phyloP scores from a whole-genome alignment of 2,113 vertebrate genomes.

The Sphaerodactylus townsendi region DNA sequence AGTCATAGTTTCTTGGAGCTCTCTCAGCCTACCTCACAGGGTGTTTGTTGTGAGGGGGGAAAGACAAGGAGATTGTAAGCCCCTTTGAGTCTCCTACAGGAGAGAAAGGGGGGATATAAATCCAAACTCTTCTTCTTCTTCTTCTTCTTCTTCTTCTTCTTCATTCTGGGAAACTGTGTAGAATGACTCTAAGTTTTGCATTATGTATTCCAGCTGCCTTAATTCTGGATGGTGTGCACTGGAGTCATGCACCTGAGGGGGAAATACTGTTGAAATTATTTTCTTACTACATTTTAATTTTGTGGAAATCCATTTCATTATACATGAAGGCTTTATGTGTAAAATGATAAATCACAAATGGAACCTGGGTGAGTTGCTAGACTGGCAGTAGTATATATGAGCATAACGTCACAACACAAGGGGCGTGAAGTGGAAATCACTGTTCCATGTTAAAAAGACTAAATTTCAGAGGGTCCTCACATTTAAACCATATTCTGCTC shows the following conservation, averaged over 20 bases:
- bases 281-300: not conserved
- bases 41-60: too few species aligned
- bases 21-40: too few species aligned
- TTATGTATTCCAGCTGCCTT: rapidly evolving
- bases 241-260: not conserved
- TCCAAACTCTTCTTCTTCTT: too few species aligned
- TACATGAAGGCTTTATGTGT: not conserved
- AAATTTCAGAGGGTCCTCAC: not conserved
- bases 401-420: not conserved
- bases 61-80: too few species aligned
- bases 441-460: too few species aligned
- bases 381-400: not conserved
- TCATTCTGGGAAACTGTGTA: not conserved
- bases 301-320: not conserved
- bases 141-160: too few species aligned
- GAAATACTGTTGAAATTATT: not conserved
- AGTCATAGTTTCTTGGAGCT: too few species aligned
- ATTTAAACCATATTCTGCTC: not conserved
- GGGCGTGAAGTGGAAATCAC: not conserved
- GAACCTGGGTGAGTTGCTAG: not conserved
- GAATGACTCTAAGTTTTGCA: not conserved
- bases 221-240: rapidly evolving
- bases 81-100: too few species aligned
- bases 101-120: too few species aligned
- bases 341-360: not conserved